Base-by-base conservation (phyloP, 53 echinoderm and acorn worm genomes). In the Holothuria leucospilota region DNA sequence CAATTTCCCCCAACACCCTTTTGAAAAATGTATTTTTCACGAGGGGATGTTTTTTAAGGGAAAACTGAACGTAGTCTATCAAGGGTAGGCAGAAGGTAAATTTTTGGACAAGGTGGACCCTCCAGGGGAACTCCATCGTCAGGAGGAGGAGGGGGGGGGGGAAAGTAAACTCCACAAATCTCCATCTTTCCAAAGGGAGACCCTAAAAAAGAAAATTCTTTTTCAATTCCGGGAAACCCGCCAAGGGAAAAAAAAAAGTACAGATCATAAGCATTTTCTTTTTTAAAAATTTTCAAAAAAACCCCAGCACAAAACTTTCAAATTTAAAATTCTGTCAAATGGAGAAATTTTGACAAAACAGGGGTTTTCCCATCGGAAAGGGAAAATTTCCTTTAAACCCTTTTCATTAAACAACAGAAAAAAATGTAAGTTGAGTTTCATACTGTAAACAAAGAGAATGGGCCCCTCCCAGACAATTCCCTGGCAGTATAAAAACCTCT, bases 221-320 rank as follows among this genome's bases (percentile, higher is more conserved):
- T 64, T 99, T 99, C 68, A 99, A 87, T 65, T 98, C 99, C 82
- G 95, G 73, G 59, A 99, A 92, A n/a, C n/a, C 16, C 94, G 92
- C 99, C 99, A 99, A 41, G 95, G 82, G n/a, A n/a, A 80, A 95
- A 99, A 59, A 95, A 99, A 90, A 99, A 99, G 69, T 93, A 99
- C 66, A 95, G 74, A 85, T 95, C 95, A 63, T 99, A 95, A 11
- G 99, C 99, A 71, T 99, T 99, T 86, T 99, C 92, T 18, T 92
- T 90, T 52, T 93, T 93, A n/a, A 53, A 99, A 87, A 69, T 99
- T 95, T 59, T 92, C 92, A 40, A 95, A 99, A 77, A 99, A 95
- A n/a, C n/a, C 14, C 95, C 95, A 3, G 95, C 95, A 82, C 99
- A 1, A 93, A 87, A 39, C 95, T n/a, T 93, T 59, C 95, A 92